phyloP scores from a whole-genome alignment of 2,888 invertebrate species.

The Orchestes rusci region DNA sequence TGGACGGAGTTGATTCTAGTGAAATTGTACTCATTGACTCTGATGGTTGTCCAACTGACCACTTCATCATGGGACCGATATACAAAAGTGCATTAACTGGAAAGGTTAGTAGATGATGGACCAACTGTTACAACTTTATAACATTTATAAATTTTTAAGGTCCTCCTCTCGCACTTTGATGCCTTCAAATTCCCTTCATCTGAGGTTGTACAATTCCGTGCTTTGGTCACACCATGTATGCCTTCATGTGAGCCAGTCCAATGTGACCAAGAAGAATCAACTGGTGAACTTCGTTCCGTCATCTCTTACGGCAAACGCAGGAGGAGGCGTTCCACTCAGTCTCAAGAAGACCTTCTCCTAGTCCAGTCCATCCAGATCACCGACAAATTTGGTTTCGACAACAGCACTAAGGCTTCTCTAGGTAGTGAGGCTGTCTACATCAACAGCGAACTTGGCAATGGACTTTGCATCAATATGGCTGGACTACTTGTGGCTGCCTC shows the following conservation, averaged over 20 bases:
- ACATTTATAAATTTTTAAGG: conserved; percentile 47
- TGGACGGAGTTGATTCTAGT: conserved; percentile 89
- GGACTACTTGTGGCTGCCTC: conserved; percentile 81
- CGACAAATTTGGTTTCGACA: conserved; percentile 83
- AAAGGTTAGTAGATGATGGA: conserved; percentile 58
- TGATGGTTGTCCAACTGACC: conserved; percentile 87
- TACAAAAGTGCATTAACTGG: conserved; percentile 73
- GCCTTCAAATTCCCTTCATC: conserved; percentile 96
- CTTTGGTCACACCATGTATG: conserved; percentile 91
- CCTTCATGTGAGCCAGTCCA: conserved; percentile 88
- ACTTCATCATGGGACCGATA: conserved; percentile 89
- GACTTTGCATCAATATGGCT: conserved; percentile 66
- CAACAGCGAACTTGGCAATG: conserved; percentile 48
- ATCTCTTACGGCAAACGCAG: conserved; percentile 78
- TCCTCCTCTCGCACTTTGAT: conserved; percentile 84
- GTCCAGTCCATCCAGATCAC: conserved; percentile 89
- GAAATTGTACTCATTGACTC: conserved; percentile 89
- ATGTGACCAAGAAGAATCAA: conserved; percentile 76
- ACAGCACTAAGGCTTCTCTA: conserved; percentile 47
- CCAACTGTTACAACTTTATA: not conserved
- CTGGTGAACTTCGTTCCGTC: conserved; percentile 74
- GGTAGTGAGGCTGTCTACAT: conserved; percentile 68
- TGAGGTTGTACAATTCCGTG: conserved; percentile 90
- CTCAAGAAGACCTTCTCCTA: conserved; percentile 74
- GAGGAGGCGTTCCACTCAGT: conserved; percentile 53